Evolutionary conservation across 2,797 vertebrate species (phyloP).

Genomic region (Monodelphis domestica): DNA sequence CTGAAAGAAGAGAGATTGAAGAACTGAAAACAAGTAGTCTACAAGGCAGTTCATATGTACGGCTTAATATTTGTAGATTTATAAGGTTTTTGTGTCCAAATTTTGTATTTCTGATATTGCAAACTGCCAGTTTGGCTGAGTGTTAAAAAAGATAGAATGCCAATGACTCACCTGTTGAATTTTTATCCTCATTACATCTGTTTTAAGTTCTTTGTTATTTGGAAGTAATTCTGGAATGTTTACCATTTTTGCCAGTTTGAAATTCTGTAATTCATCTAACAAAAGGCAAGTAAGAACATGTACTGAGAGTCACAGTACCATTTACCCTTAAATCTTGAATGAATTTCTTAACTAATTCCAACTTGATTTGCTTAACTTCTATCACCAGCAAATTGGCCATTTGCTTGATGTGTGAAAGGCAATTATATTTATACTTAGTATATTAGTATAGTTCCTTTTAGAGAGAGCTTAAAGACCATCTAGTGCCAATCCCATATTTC

Average conservation of each 20-base stretch:
- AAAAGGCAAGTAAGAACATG: conserved; percentile 73
- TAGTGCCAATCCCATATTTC: neutral
- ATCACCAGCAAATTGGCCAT: conserved; percentile 55
- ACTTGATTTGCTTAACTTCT: conserved; percentile 74
- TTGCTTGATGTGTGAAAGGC: conserved; percentile 49
- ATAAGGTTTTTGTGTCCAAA: conserved; percentile 67
- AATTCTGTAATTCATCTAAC: conserved; percentile 61
- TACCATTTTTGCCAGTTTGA: conserved; percentile 74
- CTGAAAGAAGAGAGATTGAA: conserved; percentile 64
- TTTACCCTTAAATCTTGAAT: conserved; percentile 74
- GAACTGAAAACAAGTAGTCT: conserved; percentile 65
- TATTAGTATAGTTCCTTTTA: neutral
- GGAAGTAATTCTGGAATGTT: conserved; percentile 72
- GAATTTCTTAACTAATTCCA: conserved; percentile 61
- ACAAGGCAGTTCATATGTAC: conserved; percentile 55
- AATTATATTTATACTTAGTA: conserved; percentile 68
- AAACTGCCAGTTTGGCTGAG: conserved; percentile 73
- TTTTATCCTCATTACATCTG: conserved; percentile 74
- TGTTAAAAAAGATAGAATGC: conserved; percentile 52
- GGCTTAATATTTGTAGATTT: conserved; percentile 66
- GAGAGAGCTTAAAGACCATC: neutral
- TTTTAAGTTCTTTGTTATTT: conserved; percentile 75
- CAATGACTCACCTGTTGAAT: conserved; percentile 53
- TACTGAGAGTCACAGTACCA: conserved; percentile 46
- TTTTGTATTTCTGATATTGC: conserved; percentile 71